These are phyloP conservation scores for Acronicta alni DNA, from an alignment of 2,888 invertebrate genomes.

Conservation along the genomic window DNA sequence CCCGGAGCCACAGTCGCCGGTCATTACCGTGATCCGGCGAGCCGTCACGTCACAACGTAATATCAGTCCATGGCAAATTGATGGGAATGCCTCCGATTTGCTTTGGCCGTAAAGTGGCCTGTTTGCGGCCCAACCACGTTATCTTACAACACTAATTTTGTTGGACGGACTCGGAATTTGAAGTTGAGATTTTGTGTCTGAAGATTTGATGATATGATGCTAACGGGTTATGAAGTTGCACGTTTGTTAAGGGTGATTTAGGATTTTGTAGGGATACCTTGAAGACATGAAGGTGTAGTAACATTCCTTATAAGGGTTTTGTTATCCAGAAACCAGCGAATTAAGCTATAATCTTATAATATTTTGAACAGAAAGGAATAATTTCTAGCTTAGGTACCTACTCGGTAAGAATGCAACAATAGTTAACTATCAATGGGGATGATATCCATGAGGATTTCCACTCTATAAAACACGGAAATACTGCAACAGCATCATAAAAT, in stretches of 20 bases:
- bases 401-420: too few relatives aligned
- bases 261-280: background rate
- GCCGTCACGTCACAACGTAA: constrained; percentile 64
- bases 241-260: background rate
- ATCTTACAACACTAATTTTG: constrained; percentile 48
- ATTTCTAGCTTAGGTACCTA: too few relatives aligned
- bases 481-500: too few relatives aligned
- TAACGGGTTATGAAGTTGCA: constrained; percentile 1
- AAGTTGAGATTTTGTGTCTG: constrained; percentile 17
- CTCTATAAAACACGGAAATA: too few relatives aligned
- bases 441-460: too few relatives aligned
- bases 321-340: too few relatives aligned
- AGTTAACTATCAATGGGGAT: too few relatives aligned
- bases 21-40: constrained; percentile 68
- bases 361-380: too few relatives aligned
- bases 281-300: too few relatives aligned
- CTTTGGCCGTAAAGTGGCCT: constrained; percentile 59
- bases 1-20: constrained; percentile 57
- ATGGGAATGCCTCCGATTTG: constrained; percentile 57
- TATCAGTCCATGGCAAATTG: constrained; percentile 60
- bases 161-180: constrained; percentile 48
- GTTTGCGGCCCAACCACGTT: constrained; percentile 56
- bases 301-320: too few relatives aligned
- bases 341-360: too few relatives aligned
- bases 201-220: background rate